Evolutionary conservation across 2,888 invertebrate species (phyloP).

Genomic region (Macaria notata): DNA sequence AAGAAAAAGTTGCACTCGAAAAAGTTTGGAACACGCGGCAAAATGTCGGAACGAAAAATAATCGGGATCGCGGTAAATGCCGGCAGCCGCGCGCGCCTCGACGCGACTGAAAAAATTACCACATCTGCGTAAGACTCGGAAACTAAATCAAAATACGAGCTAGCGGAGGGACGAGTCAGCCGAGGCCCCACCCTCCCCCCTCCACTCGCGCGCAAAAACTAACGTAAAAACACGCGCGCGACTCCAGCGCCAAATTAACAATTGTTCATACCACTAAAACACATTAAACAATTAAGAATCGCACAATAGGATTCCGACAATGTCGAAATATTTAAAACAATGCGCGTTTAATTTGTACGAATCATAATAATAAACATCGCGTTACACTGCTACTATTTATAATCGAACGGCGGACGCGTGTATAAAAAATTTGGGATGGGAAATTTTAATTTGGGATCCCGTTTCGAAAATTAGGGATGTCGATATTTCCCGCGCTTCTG

Average conservation of each 20-base stretch:
- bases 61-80: conserved; percentile 57
- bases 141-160: conserved; percentile 82
- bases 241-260: conserved; percentile 76
- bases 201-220: conserved; percentile 75
- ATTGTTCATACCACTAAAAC: conserved; percentile 73
- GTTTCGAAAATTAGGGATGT: conserved; percentile 43
- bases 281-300: conserved; percentile 71
- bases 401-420: conserved; percentile 36
- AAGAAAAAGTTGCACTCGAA: conserved; percentile 51
- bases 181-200: conserved; percentile 79
- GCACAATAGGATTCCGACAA: conserved; percentile 72
- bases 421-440: conserved; percentile 52
- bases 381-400: conserved; percentile 53
- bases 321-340: conserved; percentile 75
- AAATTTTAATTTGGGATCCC: conserved; percentile 37
- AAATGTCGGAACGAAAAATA: conserved; percentile 48
- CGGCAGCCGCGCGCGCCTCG: conserved; percentile 71
- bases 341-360: conserved; percentile 66
- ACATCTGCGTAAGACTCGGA: conserved; percentile 80
- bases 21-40: conserved; percentile 52
- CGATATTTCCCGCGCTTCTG: conserved; percentile 73
- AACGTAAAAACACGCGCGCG: conserved; percentile 74
- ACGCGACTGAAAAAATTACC: conserved; percentile 81
- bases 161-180: conserved; percentile 78
- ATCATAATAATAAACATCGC: conserved; percentile 72